phyloP scores from a whole-genome alignment of 2,113 vertebrate genomes.

The Orthochromis malagaraziensis region DNA sequence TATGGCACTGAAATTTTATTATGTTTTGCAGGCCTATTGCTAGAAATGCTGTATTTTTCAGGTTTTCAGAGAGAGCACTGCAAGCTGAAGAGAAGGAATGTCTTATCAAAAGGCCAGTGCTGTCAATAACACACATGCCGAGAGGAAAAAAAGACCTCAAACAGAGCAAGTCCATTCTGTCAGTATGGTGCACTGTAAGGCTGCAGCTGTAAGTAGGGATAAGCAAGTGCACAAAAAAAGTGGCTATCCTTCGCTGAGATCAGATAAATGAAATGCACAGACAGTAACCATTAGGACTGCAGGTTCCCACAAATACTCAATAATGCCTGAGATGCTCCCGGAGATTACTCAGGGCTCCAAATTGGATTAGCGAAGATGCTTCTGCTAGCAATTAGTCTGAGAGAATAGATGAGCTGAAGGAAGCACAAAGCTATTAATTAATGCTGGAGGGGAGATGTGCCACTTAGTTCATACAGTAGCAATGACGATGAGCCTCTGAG shows the following conservation, averaged over 20 bases:
- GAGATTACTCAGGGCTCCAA: constrained; percentile 43
- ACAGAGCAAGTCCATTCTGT: not conserved
- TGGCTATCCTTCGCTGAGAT: not conserved
- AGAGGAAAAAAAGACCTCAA: not conserved
- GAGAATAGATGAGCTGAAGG: constrained; percentile 37
- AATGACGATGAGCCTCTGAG: constrained; percentile 2
- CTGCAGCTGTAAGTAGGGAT: not conserved
- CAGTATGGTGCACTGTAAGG: not conserved
- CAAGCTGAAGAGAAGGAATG: not conserved
- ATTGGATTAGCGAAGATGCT: constrained; percentile 53
- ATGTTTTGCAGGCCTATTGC: not conserved
- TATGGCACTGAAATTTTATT: not conserved
- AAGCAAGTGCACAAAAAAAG: not conserved
- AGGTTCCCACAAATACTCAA: constrained; percentile 23
- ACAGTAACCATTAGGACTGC: not conserved
- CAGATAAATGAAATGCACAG: constrained; percentile 1
- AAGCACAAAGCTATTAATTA: constrained; percentile 54
- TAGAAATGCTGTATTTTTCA: not conserved
- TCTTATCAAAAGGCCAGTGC: not conserved
- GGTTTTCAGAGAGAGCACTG: not conserved
- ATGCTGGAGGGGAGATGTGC: not conserved
- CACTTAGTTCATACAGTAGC: constrained; percentile 7
- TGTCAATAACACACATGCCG: not conserved
- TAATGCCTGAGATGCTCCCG: constrained; percentile 8
- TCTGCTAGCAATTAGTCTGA: constrained; percentile 44